phyloP scores from a whole-genome alignment of 1,140 invertebrate genomes.

The Aphaenogaster rudis region DNA sequence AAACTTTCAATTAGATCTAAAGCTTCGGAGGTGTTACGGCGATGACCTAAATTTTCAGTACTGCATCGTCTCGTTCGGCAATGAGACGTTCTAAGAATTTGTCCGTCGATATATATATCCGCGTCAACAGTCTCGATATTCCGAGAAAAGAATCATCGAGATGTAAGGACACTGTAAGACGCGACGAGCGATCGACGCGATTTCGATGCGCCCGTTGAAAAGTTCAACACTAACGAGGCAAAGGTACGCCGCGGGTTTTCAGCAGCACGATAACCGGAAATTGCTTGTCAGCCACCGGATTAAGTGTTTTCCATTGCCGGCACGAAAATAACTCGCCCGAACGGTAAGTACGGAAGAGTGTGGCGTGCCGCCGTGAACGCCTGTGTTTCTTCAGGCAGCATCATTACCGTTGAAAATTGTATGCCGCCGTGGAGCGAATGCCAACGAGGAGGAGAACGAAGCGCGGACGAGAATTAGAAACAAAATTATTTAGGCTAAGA shows the following conservation, averaged over 20 bases:
- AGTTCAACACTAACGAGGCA: constrained; percentile 76
- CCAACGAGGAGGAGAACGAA: background rate
- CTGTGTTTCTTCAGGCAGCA: constrained; percentile 13
- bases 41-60: constrained; percentile 36
- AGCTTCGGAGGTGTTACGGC: constrained; percentile 38
- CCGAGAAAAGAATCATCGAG: background rate
- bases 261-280: constrained; percentile 80
- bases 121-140: background rate
- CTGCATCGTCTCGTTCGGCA: constrained; percentile 20
- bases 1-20: constrained; percentile 68
- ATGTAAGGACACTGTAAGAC: background rate
- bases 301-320: constrained; percentile 78
- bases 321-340: constrained; percentile 74
- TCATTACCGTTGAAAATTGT: constrained; percentile 61
- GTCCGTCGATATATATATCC: background rate
- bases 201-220: constrained; percentile 39
- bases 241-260: constrained; percentile 72
- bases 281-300: constrained; percentile 80
- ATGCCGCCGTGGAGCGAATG: constrained; percentile 41
- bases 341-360: constrained; percentile 48
- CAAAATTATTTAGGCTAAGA: constrained; percentile 54
- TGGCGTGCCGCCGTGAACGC: constrained; percentile 31
- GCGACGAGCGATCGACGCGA: background rate
- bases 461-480: constrained; percentile 41
- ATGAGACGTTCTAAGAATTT: constrained; percentile 41